phyloP scores from a whole-genome alignment of 1,140 invertebrate genomes.

The Zeugodacus cucurbitae region DNA sequence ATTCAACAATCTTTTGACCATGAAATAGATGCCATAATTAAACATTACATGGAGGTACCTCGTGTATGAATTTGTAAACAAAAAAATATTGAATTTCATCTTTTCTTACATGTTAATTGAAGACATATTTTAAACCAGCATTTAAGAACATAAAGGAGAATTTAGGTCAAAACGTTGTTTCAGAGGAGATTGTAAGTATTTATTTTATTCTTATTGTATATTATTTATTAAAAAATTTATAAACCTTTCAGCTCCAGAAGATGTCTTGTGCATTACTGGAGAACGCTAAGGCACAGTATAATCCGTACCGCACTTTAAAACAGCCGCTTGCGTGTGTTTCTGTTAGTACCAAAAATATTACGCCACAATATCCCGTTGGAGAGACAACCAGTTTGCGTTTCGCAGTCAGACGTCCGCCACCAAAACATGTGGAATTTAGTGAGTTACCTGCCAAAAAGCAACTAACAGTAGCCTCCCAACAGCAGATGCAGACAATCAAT shows the following conservation, averaged over 20 bases:
- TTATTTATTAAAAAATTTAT: not conserved
- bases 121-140: conserved; percentile 63
- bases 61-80: not conserved
- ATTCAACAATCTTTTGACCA: conserved; percentile 73
- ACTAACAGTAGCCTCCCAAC: not conserved
- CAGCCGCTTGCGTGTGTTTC: conserved; percentile 41
- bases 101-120: not conserved
- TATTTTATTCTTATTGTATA: not conserved
- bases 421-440: not conserved
- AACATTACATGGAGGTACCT: conserved; percentile 70
- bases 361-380: conserved; percentile 39
- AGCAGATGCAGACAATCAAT: not conserved
- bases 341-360: conserved; percentile 28
- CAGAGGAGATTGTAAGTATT: conserved; percentile 55
- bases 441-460: not conserved
- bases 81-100: not conserved
- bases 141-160: conserved; percentile 64
- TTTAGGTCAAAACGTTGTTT: conserved; percentile 58
- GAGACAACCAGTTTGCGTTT: conserved; percentile 47
- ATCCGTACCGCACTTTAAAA: conserved; percentile 51
- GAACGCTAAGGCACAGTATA: conserved; percentile 63
- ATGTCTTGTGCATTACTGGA: conserved; percentile 63
- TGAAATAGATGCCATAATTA: conserved; percentile 72
- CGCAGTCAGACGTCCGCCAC: conserved; percentile 52
- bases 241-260: conserved; percentile 54